These are phyloP conservation scores for Monoplex corrugatus DNA, from an alignment of 2,888 invertebrate species.

Conservation along the genomic window DNA sequence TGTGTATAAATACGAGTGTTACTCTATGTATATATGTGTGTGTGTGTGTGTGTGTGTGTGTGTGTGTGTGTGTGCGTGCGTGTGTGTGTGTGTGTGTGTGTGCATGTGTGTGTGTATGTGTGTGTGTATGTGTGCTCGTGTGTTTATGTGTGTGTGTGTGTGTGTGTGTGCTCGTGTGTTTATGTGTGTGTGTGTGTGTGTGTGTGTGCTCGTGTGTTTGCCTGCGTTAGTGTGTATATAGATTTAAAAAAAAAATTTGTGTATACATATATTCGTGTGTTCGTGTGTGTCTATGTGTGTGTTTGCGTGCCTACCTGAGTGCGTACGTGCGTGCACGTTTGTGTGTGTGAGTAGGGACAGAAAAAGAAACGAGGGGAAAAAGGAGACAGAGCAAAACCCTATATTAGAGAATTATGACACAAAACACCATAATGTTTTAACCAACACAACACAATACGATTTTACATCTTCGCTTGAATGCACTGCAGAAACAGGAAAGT, in stretches of 20 bases:
- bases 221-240: constrained; percentile 16
- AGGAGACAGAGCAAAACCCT: too few relatives aligned
- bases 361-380: not conserved
- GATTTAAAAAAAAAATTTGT: too few relatives aligned
- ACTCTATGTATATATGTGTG: constrained; percentile 28
- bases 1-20: too few relatives aligned
- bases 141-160: constrained; percentile 35
- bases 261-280: not conserved
- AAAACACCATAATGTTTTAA: too few relatives aligned
- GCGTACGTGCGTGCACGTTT: too few relatives aligned
- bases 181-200: constrained; percentile 42
- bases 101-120: constrained; percentile 27
- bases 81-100: constrained; percentile 42
- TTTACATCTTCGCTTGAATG: too few relatives aligned
- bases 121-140: constrained; percentile 35
- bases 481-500: too few relatives aligned
- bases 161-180: constrained; percentile 30
- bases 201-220: constrained; percentile 32
- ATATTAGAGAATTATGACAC: too few relatives aligned
- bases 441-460: too few relatives aligned
- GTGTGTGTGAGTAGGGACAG: too few relatives aligned
- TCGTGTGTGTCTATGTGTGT: not conserved
- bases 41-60: constrained; percentile 45
- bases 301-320: not conserved
- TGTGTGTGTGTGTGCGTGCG: constrained; percentile 43